Percentiles rank a stretch among this genome's conserved stretches.
Evolutionary conservation across 1,140 invertebrate species (phyloP).

Genomic region (Tribolium madens): DNA sequence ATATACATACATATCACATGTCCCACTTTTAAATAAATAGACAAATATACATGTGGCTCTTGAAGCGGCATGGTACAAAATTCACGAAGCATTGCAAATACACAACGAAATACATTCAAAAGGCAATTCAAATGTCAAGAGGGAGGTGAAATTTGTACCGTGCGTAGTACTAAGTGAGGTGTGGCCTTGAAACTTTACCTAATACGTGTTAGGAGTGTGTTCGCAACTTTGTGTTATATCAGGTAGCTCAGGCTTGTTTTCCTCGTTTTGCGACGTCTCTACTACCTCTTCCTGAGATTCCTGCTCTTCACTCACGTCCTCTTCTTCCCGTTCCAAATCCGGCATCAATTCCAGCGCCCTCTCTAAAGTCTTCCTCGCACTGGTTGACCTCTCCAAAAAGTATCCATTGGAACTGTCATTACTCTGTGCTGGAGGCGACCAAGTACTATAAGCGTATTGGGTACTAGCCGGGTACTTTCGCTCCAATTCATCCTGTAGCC

Average conservation of each 20-base stretch:
- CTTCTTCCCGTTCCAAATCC: slow-evolving; percentile 74
- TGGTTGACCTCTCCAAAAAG: slow-evolving; percentile 93
- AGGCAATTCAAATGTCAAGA: slow-evolving; percentile 8
- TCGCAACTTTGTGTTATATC: slow-evolving; percentile 61
- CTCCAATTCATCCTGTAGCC: slow-evolving; percentile 96
- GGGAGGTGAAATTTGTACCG: slow-evolving; percentile 19
- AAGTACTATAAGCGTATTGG: slow-evolving; percentile 92
- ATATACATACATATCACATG: slow-evolving; percentile 63
- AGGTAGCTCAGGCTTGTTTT: slow-evolving; percentile 53
- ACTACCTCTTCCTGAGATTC: slow-evolving; percentile 59
- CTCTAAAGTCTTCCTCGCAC: slow-evolving; percentile 90
- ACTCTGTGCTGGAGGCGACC: slow-evolving; percentile 90
- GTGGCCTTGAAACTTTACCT: slow-evolving; percentile 41
- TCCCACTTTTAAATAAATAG: slow-evolving; percentile 50
- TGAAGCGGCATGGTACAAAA: slow-evolving; percentile 34
- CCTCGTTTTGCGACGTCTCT: slow-evolving; percentile 14
- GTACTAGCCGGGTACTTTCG: slow-evolving; percentile 62
- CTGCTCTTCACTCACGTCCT: slow-evolving; percentile 61
- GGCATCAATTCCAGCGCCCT: slow-evolving; percentile 86
- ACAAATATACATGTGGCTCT: slow-evolving; percentile 30
- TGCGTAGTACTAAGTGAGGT: slow-evolving; percentile 26
- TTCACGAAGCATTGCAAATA: slow-evolving; percentile 23
- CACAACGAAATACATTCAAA: slow-evolving; percentile 10
- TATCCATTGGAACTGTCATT: slow-evolving; percentile 97
- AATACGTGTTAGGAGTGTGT: slow-evolving; percentile 55